Conservation (phyloP, 2,888 invertebrate species). For the Busseola fusca region DNA sequence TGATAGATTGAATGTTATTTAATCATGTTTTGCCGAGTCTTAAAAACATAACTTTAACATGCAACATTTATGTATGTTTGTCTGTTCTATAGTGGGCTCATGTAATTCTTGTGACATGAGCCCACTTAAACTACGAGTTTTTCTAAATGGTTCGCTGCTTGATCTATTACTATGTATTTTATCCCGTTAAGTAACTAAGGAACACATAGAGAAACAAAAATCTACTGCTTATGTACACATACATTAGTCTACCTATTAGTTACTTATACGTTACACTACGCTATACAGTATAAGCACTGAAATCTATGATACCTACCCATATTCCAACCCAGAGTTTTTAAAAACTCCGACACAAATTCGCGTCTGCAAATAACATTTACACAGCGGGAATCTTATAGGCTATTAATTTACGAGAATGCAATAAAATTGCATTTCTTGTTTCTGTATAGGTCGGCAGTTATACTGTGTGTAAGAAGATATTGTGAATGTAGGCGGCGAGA, state of each 20-base stretch:
- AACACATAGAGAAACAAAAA: not conserved
- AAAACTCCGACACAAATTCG: conserved; percentile 5
- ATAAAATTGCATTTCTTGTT: conserved; percentile 64
- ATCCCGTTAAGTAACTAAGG: not conserved
- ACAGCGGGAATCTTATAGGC: conserved; percentile 53
- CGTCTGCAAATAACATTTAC: conserved; percentile 9
- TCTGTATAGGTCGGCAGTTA: conserved; percentile 63
- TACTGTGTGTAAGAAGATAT: conserved; percentile 72
- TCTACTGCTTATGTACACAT: not conserved
- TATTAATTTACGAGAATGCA: conserved; percentile 55
- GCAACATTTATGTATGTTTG: not conserved
- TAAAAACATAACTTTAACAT: not conserved
- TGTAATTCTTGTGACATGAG: no score
- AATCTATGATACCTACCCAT: not conserved
- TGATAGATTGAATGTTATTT: not conserved
- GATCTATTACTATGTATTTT: not conserved
- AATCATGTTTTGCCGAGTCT: not conserved
- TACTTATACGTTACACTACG: not conserved
- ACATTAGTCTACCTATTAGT: not conserved
- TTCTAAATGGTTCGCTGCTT: not conserved
- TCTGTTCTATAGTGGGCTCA: not conserved
- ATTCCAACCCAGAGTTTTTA: not conserved
- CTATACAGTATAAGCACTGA: not conserved
- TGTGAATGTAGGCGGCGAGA: conserved; percentile 67
- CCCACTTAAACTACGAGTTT: no score